Evolutionary conservation across 2,797 vertebrate genomes (phyloP).

Genomic region (Mormyrops attenuatus): DNA sequence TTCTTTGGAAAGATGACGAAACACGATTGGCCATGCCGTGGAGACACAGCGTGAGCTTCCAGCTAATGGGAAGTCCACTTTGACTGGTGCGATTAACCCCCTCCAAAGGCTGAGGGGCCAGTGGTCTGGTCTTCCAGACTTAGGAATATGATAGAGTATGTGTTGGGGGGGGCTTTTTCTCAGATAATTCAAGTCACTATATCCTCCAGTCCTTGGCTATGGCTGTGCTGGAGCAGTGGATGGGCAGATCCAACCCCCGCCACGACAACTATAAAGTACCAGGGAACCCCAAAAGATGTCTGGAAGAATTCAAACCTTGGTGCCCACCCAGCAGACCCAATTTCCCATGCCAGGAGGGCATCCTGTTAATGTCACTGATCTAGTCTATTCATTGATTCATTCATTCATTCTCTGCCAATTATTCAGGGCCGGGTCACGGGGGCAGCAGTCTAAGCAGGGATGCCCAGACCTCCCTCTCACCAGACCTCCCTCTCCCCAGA

Average conservation of each 20-base stretch:
- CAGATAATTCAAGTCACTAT: not conserved
- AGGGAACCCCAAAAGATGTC: not conserved
- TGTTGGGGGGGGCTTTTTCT: not conserved
- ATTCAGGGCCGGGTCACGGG: not conserved
- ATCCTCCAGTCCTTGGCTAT: not conserved
- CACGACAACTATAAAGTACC: not conserved
- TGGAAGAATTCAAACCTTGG: not conserved
- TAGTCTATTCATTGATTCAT: not conserved
- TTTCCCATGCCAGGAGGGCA: not conserved
- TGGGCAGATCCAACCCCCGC: not conserved
- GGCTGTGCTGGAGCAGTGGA: not conserved
- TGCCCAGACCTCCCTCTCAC: not conserved
- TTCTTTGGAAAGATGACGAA: not conserved
- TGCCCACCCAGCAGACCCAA: not conserved
- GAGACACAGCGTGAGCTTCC: not conserved
- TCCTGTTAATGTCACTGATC: not conserved
- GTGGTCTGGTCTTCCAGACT: not conserved
- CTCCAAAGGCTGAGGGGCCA: not conserved
- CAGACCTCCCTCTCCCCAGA: too few relatives aligned
- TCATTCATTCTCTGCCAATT: not conserved
- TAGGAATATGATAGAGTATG: not conserved
- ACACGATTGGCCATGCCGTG: not conserved
- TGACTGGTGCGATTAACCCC: not conserved
- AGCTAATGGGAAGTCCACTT: not conserved
- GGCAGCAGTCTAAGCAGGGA: not conserved